A percentile compares a stretch with the other conserved stretches of the same genome.
Evolutionary conservation across 2,797 vertebrate species (phyloP).

Genomic region (Jordanella pulchra): DNA sequence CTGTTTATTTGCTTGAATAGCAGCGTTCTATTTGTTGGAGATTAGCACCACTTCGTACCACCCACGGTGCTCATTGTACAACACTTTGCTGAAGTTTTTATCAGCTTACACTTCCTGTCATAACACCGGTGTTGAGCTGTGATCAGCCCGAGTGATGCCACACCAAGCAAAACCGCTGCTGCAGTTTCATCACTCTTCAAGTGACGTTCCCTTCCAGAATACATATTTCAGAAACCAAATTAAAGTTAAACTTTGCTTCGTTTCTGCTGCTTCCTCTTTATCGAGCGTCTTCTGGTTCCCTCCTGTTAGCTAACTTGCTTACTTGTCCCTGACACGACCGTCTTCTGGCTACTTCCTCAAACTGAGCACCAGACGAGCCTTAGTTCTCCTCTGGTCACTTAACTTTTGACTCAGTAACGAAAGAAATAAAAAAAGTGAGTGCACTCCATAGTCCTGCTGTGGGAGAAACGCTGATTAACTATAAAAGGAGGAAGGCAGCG

Average conservation of each 20-base stretch:
- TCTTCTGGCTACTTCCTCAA: conserved; percentile 49
- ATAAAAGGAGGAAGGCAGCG: conserved; percentile 36
- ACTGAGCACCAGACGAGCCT: neutral
- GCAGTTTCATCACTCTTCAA: neutral
- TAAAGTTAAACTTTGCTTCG: neutral
- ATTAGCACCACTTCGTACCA: conserved; percentile 58
- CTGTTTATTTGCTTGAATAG: conserved; percentile 57
- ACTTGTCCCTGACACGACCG: neutral
- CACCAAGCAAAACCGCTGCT: neutral
- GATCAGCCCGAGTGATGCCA: neutral
- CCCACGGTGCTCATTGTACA: conserved; percentile 41
- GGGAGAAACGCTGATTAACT: conserved; percentile 18
- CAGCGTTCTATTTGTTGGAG: conserved; percentile 49
- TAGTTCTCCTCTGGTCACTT: neutral
- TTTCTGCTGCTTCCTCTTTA: conserved; percentile 32
- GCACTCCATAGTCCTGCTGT: conserved; percentile 3
- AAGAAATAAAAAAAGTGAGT: neutral
- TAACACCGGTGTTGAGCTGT: neutral
- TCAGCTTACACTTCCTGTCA: conserved; percentile 34
- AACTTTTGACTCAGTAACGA: conserved; percentile 8
- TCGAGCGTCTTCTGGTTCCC: conserved; percentile 2
- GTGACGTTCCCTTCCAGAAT: neutral
- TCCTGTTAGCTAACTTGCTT: conserved; percentile 11
- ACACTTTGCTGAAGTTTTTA: conserved; percentile 34
- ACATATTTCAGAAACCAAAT: neutral